A percentile compares a stretch with the other conserved stretches of the same genome.
Conservation (phyloP, 2,888 invertebrate species). For the Cacoxenus indagator region DNA sequence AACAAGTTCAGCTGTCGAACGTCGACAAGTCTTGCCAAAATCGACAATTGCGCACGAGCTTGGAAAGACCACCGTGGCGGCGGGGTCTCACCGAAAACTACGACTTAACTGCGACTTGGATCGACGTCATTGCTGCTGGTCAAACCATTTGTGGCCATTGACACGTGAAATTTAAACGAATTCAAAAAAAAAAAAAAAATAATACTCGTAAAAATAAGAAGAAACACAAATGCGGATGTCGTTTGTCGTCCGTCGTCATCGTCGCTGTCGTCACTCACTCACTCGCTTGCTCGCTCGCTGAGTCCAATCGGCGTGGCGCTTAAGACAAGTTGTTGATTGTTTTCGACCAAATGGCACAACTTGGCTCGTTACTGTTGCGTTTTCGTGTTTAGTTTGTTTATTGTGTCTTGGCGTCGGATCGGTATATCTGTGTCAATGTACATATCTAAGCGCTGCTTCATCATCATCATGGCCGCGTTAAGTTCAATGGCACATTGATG, state of each 20-base stretch:
- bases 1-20: not conserved
- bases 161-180: not conserved
- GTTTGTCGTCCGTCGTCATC: not conserved
- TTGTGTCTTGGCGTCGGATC: too few species aligned
- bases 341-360: not conserved
- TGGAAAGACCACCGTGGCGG: not conserved
- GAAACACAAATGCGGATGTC: slow-evolving; percentile 2
- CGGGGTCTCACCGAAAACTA: too few species aligned
- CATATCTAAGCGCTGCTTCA: too few species aligned
- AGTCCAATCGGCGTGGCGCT: not conserved
- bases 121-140: not conserved
- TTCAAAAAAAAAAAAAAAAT: not conserved
- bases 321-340: slow-evolving; percentile 5
- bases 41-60: not conserved
- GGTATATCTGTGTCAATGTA: too few species aligned
- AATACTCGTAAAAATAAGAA: too few species aligned
- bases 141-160: slow-evolving; percentile 13
- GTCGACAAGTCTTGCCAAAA: not conserved
- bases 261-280: not conserved
- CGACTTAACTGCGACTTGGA: not conserved
- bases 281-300: not conserved
- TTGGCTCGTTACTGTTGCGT: not conserved
- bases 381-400: not conserved
- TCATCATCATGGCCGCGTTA: not conserved
- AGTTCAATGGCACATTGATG: slow-evolving; percentile 14